Conservation (phyloP, 2,113 vertebrate genomes). For the Cheirogaleus medius region DNA sequence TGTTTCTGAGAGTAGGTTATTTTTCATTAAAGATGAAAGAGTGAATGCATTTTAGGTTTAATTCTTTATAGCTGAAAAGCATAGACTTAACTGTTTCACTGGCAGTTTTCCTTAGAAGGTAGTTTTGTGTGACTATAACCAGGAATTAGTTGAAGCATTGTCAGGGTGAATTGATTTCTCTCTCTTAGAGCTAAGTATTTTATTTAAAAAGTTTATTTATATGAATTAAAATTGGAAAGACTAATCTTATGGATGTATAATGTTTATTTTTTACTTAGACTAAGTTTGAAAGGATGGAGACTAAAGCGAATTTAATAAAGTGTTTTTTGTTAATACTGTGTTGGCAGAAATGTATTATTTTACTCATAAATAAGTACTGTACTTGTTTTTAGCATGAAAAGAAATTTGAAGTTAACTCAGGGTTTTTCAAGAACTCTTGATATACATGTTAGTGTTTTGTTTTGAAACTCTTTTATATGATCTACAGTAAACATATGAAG, state of each 20-base stretch:
- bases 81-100: not conserved
- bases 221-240: slow-evolving; percentile 45
- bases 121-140: slow-evolving; percentile 41
- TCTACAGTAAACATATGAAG: not conserved
- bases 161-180: not conserved
- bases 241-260: not conserved
- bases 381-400: not conserved
- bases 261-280: slow-evolving; percentile 46
- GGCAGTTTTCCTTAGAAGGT: slow-evolving; percentile 3
- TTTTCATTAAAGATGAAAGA: slow-evolving; percentile 54
- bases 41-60: slow-evolving; percentile 42
- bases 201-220: slow-evolving; percentile 53
- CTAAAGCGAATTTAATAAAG: not conserved
- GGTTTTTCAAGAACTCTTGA: not conserved
- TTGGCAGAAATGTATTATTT: slow-evolving; percentile 21
- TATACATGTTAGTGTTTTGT: not conserved
- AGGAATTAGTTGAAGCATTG: not conserved
- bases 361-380: not conserved
- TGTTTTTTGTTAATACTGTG: not conserved
- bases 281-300: slow-evolving; percentile 10
- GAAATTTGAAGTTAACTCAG: not conserved
- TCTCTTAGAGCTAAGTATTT: slow-evolving; percentile 41
- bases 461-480: not conserved
- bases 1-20: slow-evolving; percentile 9
- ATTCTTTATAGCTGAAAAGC: slow-evolving; percentile 24